Conservation (phyloP, 92 coral and sea anemone genomes). For the Palythoa grandiflora region DNA sequence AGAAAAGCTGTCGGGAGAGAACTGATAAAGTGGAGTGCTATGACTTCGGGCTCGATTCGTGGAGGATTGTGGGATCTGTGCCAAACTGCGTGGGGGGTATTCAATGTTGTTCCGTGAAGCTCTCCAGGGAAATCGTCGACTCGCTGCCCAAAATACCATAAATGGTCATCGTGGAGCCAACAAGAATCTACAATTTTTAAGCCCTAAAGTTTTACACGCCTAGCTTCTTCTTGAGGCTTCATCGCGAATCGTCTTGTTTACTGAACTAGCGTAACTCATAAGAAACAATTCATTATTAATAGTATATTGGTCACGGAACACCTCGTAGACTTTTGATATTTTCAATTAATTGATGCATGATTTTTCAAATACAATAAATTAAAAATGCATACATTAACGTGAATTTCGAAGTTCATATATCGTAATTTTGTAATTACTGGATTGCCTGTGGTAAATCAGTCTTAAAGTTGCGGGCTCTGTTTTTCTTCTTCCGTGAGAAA, state of each 20-base stretch:
- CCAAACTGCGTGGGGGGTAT: conserved; percentile 98
- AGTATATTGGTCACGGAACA: too few relatives aligned
- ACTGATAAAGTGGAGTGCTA: conserved; percentile 93
- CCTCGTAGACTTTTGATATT: too few relatives aligned
- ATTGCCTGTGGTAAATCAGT: too few relatives aligned
- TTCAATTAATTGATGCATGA: too few relatives aligned
- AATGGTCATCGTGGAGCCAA: background rate
- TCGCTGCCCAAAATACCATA: conserved; percentile 75
- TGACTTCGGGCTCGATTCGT: conserved; percentile 77
- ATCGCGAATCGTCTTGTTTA: background rate
- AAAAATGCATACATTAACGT: too few relatives aligned
- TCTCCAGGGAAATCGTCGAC: conserved; percentile 71
- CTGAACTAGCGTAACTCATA: too few relatives aligned
- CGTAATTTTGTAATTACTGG: too few relatives aligned
- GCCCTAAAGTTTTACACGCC: background rate
- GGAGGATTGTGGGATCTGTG: conserved; percentile 88
- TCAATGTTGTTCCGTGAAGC: conserved; percentile 85
- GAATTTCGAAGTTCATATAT: too few relatives aligned
- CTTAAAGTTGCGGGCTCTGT: too few relatives aligned
- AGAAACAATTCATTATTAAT: too few relatives aligned
- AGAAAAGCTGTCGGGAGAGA: conserved; percentile 89
- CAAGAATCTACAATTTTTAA: background rate
- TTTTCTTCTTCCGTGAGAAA: too few relatives aligned
- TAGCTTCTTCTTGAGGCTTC: background rate
- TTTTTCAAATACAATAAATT: too few relatives aligned